These are phyloP conservation scores for Coptodon rendalli DNA, from an alignment of 2,113 vertebrate species.

Conservation along the genomic window DNA sequence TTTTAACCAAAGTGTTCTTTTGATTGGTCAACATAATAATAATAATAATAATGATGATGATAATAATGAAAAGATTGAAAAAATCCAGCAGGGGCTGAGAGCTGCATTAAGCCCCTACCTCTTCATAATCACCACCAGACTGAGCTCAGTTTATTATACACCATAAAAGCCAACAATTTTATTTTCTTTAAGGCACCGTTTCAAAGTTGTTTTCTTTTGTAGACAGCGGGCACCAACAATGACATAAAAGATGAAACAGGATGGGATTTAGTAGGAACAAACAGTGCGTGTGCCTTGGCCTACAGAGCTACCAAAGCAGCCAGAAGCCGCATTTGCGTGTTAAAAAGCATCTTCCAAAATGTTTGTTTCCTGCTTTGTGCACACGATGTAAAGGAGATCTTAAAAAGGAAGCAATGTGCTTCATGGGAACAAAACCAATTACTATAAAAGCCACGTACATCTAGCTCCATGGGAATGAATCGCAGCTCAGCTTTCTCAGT, in stretches of 20 bases:
- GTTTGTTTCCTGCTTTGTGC: slow-evolving; percentile 1
- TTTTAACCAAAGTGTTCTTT: neutral
- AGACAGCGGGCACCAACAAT: neutral
- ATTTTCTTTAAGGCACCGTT: neutral
- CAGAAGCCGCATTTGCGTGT: slow-evolving; percentile 5
- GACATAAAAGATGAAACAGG: neutral
- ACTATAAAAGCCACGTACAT: slow-evolving; percentile 34
- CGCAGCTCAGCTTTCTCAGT: slow-evolving; percentile 1
- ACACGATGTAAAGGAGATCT: slow-evolving; percentile 31
- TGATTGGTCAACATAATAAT: neutral
- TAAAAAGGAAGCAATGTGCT: slow-evolving; percentile 29
- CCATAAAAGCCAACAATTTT: neutral
- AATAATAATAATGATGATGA: neutral
- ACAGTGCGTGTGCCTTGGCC: neutral
- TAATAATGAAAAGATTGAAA: neutral
- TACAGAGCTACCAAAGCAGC: neutral
- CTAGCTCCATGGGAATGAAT: slow-evolving; percentile 21
- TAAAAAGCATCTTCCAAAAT: slow-evolving; percentile 21
- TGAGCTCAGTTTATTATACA: neutral
- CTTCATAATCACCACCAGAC: neutral
- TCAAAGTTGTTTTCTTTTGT: neutral
- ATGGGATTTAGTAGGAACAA: neutral
- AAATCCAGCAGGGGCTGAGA: neutral
- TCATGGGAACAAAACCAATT: slow-evolving; percentile 48
- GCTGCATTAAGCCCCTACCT: neutral